Percentiles rank a stretch among this genome's conserved stretches.
Evolutionary conservation across 2,797 vertebrate genomes (phyloP).

Genomic region (Pseudomugil gertrudae): DNA sequence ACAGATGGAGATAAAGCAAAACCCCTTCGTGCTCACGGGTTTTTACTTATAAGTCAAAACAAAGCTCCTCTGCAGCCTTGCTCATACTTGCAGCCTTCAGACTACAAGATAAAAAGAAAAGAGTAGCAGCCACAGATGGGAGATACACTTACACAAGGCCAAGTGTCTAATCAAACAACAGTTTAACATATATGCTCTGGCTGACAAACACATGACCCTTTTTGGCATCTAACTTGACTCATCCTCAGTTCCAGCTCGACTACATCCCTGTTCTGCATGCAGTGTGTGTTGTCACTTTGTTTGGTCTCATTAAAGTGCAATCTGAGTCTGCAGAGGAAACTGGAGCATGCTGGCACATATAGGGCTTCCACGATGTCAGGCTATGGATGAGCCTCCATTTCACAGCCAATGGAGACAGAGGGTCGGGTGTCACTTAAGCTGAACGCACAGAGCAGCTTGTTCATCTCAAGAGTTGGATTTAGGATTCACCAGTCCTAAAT

Average conservation of each 20-base stretch:
- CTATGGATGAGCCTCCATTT: constrained; percentile 44
- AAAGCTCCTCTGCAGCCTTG: background rate
- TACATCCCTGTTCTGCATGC: constrained; percentile 16
- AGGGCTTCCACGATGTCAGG: constrained; percentile 46
- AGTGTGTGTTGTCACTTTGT: constrained; percentile 39
- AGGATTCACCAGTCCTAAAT: background rate
- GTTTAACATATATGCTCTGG: background rate
- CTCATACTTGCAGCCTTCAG: background rate
- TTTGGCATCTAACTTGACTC: constrained; percentile 17
- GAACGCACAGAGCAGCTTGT: constrained; percentile 15
- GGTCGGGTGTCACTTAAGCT: constrained; percentile 45
- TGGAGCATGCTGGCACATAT: constrained; percentile 49
- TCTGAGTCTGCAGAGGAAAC: constrained; percentile 64
- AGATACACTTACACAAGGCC: background rate
- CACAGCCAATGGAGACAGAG: constrained; percentile 60
- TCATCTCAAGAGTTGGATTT: constrained; percentile 4
- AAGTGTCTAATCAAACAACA: background rate
- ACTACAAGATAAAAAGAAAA: background rate
- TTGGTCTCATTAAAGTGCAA: constrained; percentile 61
- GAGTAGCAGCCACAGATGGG: background rate
- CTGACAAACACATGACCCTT: background rate
- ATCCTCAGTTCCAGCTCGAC: constrained; percentile 22
- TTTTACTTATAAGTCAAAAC: background rate
- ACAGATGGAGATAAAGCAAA: background rate
- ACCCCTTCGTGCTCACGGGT: background rate